Base-by-base conservation (phyloP, 2,797 vertebrate genomes). In the Squalus acanthias region DNA sequence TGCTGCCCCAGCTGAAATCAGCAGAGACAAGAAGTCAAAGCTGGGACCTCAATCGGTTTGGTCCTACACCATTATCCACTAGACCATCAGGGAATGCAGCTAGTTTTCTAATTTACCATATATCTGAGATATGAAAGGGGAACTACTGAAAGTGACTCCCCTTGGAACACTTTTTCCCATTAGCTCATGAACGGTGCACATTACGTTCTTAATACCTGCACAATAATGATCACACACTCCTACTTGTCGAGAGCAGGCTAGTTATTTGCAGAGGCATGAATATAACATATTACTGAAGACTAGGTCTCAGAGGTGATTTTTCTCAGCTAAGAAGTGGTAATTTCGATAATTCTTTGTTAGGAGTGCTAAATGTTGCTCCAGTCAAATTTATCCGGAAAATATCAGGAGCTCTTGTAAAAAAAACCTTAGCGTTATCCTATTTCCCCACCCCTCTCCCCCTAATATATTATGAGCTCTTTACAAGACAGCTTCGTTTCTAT, bases 221-320 rank as follows among this genome's bases (percentile, higher is more conserved):
- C 79, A n/a, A 93, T 69, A 69, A 92, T 39, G 12, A 91, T 91
- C 60, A 67, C 63, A 65, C 33, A 67, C 65, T 4, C 91, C 17
- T 46, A 10, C 8, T 39, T 46, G 65, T 93, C 2, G 6, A 93
- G 65, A 93, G 65, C 2, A 91, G 13, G 24, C 65, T 93, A 69
- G n/a, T 93, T 93, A n/a, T 69, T 69, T 67, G 20, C 91, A 93
- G n/a, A 69, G n/a, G 22, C 91, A 65, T 91, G 88, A 65, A 65
- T 91, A 91, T 17, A 63, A n/a, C 57, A 39, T 93, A 22, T 22
- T n/a, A 63, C 53, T 57, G 53, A 57, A 57, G 53, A 57, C 53
- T 46, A 22, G 67, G 39, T 69, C 91, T 93, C 65, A 69, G 65
- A 93, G 39, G 82, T 50, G 33, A 92, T 92, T 33, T 92, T 63